Conservation (phyloP, 1,140 invertebrate genomes). For the Rhopalosiphum maidis region DNA sequence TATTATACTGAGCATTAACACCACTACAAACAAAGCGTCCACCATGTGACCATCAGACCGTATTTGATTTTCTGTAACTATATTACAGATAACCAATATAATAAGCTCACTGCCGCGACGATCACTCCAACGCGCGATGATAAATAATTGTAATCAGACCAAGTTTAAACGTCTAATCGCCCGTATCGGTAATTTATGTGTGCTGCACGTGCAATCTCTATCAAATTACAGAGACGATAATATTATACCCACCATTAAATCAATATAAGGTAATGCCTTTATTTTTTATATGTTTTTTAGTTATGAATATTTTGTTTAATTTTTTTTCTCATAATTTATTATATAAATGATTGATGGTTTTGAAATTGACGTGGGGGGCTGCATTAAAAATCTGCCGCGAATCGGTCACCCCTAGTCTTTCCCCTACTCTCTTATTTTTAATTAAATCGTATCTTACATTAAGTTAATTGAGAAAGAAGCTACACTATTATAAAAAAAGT, state of each 20-base stretch:
- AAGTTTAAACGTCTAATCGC: neutral
- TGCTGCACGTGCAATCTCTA: too few species aligned
- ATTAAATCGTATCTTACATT: neutral
- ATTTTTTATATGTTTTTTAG: neutral
- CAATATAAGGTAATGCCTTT: neutral
- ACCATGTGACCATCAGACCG: neutral
- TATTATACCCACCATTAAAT: neutral
- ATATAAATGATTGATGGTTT: neutral
- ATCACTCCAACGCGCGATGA: too few species aligned
- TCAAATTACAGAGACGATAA: neutral
- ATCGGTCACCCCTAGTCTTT: neutral
- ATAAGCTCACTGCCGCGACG: neutral
- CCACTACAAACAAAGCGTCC: neutral
- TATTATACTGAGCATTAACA: neutral
- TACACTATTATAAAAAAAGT: neutral
- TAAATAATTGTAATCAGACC: too few species aligned
- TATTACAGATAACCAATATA: neutral
- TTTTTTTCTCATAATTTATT: neutral
- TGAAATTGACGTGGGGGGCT: neutral
- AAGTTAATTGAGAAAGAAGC: neutral
- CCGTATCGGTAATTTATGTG: too few species aligned
- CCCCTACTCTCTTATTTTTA: neutral
- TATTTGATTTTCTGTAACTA: neutral
- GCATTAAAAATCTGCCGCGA: neutral
- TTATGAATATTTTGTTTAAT: neutral